Evolutionary conservation across 2,797 vertebrate species (phyloP), one percentile per base, ranked within the genome.

Genomic region (Knipowitschia caucasica): DNA sequence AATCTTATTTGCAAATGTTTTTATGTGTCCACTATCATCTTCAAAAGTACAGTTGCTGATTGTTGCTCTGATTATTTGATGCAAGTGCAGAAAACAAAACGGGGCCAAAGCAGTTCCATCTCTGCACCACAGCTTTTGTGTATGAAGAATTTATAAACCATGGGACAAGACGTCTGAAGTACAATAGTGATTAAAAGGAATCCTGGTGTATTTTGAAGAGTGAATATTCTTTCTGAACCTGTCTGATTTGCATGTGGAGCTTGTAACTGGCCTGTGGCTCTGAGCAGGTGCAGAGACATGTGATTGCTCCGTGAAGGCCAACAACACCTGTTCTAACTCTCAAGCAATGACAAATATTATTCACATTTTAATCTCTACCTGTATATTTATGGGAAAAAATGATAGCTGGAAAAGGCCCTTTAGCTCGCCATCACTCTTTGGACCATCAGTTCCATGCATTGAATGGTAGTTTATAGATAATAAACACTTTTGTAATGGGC

Each of bases 211-310:
- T 4, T 12, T 3, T 33, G 1, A 33, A 31, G 29, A 33, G 14
- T 14, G 14, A 47, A 31, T 56, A n/a, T 20, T 5, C 15, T 24
- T 43, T 24, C 35, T 53, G 53, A 53, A 65, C 45, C 53, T 39
- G 56, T 29, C 23, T 29, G 35, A 53, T 44, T 53, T 30, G 12
- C 46, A 29, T 47, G 59, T 45, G 43, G 60, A 27, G 35, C 18
- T 3, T 24, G 21, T 42, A 57, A 42, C 47, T 64, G 56, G 60
- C 67, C 72, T 69, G 11, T 53, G 73, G 68, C 62, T 25, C 59
- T 60, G 56, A 71, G 50, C 79, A 78, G 80, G 78, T 82, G 80
- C 65, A 52, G 44, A 30, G 54, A 59, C 27, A 46, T 69, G 62
- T 62, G 73, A 82, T 74, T 77, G 78, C 65, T 68, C 27, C 47